Evolutionary conservation across 2,797 vertebrate genomes (phyloP).

Genomic region (Ptychobarbus kaznakovi): DNA sequence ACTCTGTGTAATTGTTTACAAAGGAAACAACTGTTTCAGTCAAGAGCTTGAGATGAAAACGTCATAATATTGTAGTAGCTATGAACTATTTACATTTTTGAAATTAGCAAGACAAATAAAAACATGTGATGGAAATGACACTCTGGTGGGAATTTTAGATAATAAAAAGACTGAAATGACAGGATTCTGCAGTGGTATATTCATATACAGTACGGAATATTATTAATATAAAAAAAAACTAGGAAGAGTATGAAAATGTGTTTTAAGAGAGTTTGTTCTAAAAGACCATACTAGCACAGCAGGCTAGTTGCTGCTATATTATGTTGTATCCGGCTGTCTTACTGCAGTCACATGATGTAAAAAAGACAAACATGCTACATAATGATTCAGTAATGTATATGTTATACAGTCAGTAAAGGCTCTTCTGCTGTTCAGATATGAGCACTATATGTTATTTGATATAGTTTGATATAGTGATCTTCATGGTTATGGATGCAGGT

Average conservation of each 20-base stretch:
- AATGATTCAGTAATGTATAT: not conserved
- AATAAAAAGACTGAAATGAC: not conserved
- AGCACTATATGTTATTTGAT: not conserved
- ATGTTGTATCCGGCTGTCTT: not conserved
- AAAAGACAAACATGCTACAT: not conserved
- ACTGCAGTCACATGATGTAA: not conserved
- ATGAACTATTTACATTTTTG: not conserved
- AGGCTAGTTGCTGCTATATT: not conserved
- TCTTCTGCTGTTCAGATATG: not conserved
- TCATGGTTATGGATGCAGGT: conserved; percentile 36
- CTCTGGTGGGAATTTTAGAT: not conserved
- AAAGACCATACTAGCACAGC: not conserved
- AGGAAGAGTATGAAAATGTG: not conserved
- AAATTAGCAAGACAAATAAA: not conserved
- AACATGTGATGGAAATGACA: not conserved
- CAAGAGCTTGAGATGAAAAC: not conserved
- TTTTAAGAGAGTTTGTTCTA: not conserved
- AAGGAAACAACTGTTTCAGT: not conserved
- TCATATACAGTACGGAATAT: not conserved
- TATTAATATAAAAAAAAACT: not conserved
- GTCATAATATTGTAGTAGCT: not conserved
- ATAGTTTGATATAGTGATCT: not conserved
- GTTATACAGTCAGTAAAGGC: not conserved
- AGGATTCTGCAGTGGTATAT: not conserved
- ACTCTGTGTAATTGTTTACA: not conserved